Conservation (phyloP, 1,140 invertebrate genomes). For the Panagrolaimus sp. region DNA sequence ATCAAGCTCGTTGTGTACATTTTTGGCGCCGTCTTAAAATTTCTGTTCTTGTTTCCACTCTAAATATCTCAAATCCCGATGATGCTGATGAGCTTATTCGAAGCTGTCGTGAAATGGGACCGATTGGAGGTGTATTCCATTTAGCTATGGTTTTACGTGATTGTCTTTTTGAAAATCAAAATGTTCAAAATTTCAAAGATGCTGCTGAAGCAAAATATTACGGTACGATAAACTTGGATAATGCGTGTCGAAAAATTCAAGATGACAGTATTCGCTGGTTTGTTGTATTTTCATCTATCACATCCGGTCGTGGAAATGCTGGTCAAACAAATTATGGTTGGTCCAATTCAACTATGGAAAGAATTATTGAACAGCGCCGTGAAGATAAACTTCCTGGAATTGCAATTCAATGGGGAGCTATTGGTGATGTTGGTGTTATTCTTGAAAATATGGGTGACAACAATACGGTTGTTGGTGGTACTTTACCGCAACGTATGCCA, state of each 20-base stretch:
- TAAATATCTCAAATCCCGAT: constrained; percentile 66
- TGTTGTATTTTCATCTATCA: constrained; percentile 81
- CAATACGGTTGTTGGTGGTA: constrained; percentile 83
- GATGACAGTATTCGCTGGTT: constrained; percentile 52
- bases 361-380: constrained; percentile 78
- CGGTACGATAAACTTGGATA: constrained; percentile 72
- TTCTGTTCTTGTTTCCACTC: constrained; percentile 69
- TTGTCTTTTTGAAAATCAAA: constrained; percentile 79
- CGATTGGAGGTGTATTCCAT: constrained; percentile 88
- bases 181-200: constrained; percentile 70
- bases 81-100: constrained; percentile 70
- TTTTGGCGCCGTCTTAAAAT: constrained; percentile 70
- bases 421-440: constrained; percentile 89
- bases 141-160: constrained; percentile 77
- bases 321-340: constrained; percentile 91
- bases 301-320: constrained; percentile 84
- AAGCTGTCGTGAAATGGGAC: constrained; percentile 68
- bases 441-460: constrained; percentile 75
- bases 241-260: constrained; percentile 69
- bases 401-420: constrained; percentile 93
- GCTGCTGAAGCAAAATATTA: constrained; percentile 66
- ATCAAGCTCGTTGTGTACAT: constrained; percentile 72
- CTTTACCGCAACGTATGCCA: constrained; percentile 79
- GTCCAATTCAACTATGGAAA: constrained; percentile 91
- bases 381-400: constrained; percentile 67